Conservation (phyloP, 2,888 invertebrate genomes). For the Brachypalpus laphriformis region DNA sequence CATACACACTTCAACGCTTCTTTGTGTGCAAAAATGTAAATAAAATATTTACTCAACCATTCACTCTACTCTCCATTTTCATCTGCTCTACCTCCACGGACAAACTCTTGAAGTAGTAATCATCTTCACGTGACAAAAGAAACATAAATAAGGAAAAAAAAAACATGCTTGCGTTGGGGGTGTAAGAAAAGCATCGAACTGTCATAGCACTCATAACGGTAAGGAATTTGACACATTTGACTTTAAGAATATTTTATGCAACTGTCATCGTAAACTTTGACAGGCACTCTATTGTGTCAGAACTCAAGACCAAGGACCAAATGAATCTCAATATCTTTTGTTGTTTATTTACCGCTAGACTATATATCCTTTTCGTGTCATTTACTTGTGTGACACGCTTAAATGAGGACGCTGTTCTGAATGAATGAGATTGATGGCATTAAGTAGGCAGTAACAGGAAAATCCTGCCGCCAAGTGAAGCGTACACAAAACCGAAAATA, state of each 20-base stretch:
- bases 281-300: background rate
- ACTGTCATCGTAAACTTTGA: constrained; percentile 8
- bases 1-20: constrained; percentile 1
- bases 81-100: background rate
- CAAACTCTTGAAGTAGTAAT: constrained; percentile 48
- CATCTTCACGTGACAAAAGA: constrained; percentile 48
- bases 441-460: constrained; percentile 2
- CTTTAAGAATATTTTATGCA: background rate
- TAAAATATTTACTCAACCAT: constrained; percentile 56
- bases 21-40: constrained; percentile 37
- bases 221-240: background rate
- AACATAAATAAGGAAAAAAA: constrained; percentile 20
- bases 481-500: constrained; percentile 3
- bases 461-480: constrained; percentile 22
- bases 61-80: constrained; percentile 13
- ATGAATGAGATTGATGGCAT: constrained; percentile 27
- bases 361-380: constrained; percentile 22
- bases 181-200: constrained; percentile 1
- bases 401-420: background rate
- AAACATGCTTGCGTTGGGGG: constrained; percentile 17
- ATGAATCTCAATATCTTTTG: constrained; percentile 18
- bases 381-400: background rate
- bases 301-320: background rate
- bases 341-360: background rate
- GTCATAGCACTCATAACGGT: background rate